phyloP scores from a whole-genome alignment of 2,797 vertebrate genomes.

The Chaenodraco wilsoni region DNA sequence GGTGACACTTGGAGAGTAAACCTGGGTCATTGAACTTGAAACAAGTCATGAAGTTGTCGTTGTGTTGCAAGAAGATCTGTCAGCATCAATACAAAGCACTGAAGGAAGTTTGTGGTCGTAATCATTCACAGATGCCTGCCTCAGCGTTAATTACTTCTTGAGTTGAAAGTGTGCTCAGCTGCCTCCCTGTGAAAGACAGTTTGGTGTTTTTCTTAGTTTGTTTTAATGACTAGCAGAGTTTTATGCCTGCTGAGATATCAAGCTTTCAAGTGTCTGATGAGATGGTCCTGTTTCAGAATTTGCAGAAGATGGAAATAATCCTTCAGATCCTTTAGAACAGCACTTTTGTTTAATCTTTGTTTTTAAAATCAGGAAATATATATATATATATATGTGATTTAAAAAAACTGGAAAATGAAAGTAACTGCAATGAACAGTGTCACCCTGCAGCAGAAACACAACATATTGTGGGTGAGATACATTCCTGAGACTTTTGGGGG shows the following conservation, averaged over 20 bases:
- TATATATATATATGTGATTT: background rate
- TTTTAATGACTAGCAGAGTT: constrained; percentile 65
- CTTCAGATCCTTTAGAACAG: constrained; percentile 5
- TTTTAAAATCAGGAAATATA: background rate
- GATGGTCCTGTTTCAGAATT: constrained; percentile 25
- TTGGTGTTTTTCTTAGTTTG: constrained; percentile 49
- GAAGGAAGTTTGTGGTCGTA: constrained; percentile 51
- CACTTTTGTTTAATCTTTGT: background rate
- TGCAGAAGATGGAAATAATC: constrained; percentile 29
- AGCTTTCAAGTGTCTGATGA: constrained; percentile 40
- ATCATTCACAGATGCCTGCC: constrained; percentile 53
- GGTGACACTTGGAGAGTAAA: constrained; percentile 32
- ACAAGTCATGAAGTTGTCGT: constrained; percentile 32
- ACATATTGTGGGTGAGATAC: background rate
- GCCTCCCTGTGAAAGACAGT: constrained; percentile 52
- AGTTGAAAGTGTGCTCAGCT: constrained; percentile 60
- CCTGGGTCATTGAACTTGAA: constrained; percentile 27
- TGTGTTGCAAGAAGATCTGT: constrained; percentile 45
- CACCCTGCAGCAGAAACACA: background rate
- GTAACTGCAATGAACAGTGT: background rate
- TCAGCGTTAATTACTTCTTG: constrained; percentile 66
- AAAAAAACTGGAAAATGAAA: background rate
- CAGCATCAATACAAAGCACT: constrained; percentile 36
- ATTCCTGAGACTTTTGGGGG: background rate
- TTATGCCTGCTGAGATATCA: constrained; percentile 19